Evolutionary conservation across 2,888 invertebrate genomes (phyloP).

Genomic region (Caenorhabditis sp.): DNA sequence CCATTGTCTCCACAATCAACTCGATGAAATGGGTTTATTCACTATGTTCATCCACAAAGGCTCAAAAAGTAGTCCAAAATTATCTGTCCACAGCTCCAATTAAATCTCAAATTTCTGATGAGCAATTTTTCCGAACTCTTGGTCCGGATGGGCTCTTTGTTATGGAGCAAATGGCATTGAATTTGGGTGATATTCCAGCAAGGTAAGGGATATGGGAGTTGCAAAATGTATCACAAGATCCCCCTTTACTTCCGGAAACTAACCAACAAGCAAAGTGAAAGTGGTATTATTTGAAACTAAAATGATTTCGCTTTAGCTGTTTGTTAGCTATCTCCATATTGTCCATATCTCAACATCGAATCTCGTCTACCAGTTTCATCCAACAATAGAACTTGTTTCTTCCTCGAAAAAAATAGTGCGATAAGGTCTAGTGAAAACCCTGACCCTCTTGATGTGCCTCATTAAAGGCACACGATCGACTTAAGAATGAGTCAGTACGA

Average conservation of each 20-base stretch:
- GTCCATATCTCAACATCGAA: too few species aligned
- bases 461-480: too few species aligned
- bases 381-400: too few species aligned
- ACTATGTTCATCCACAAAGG: constrained; percentile 45
- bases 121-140: constrained; percentile 47
- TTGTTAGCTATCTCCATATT: too few species aligned
- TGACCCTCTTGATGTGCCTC: background rate
- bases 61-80: constrained; percentile 29
- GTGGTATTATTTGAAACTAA: too few species aligned
- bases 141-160: constrained; percentile 68
- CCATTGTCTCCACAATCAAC: constrained; percentile 59
- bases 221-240: background rate
- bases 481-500: too few species aligned
- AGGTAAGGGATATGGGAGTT: constrained; percentile 41
- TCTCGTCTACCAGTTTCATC: too few species aligned
- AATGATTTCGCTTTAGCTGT: too few species aligned
- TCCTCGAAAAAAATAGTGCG: background rate
- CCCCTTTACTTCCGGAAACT: too few species aligned
- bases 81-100: constrained; percentile 41
- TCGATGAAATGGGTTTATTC: constrained; percentile 57
- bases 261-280: too few species aligned
- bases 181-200: constrained; percentile 68
- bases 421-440: background rate
- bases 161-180: constrained; percentile 66
- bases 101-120: constrained; percentile 22